A percentile compares a stretch with the other conserved stretches of the same genome.
Conservation (phyloP, 92 coral and sea anemone species). For the Bergia sp. region DNA sequence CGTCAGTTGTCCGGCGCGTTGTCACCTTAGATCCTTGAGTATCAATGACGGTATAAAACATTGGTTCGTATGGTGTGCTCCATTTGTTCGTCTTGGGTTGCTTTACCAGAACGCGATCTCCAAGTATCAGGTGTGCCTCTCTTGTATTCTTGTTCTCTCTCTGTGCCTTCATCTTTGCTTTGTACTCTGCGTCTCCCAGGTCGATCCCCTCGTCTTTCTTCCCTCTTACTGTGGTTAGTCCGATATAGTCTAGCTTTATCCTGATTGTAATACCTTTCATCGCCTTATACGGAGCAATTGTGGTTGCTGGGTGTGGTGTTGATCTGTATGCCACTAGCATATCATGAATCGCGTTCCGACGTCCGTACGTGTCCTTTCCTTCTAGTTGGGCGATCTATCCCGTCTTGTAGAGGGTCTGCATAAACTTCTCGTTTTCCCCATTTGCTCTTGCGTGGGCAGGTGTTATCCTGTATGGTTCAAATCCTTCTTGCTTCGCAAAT, state of each 20-base stretch:
- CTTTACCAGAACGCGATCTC: constrained; percentile 29
- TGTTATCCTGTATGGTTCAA: too few relatives aligned
- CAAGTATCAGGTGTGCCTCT: constrained; percentile 29
- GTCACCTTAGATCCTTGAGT: constrained; percentile 52
- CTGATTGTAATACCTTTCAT: not conserved
- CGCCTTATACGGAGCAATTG: not conserved
- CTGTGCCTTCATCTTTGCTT: constrained; percentile 8
- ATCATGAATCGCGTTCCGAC: constrained; percentile 22
- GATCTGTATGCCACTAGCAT: not conserved
- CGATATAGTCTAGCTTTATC: too few relatives aligned
- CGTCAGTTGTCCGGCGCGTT: constrained; percentile 55
- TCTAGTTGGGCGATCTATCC: too few relatives aligned
- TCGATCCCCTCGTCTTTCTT: not conserved
- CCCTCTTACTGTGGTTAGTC: too few relatives aligned
- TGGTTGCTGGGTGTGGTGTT: constrained; percentile 29
- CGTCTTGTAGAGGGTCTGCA: too few relatives aligned
- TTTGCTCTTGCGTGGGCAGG: too few relatives aligned
- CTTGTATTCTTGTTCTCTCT: constrained; percentile 28
- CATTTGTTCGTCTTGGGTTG: constrained; percentile 41
- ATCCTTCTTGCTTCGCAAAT: constrained; percentile 33
- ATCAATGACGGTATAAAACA: constrained; percentile 45
- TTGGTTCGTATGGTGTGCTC: constrained; percentile 66
- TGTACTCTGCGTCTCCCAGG: constrained; percentile 32
- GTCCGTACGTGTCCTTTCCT: too few relatives aligned
- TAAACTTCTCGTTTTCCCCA: too few relatives aligned